Evolutionary conservation across 2,888 invertebrate species (phyloP).

Genomic region (Pyrgus malvae): DNA sequence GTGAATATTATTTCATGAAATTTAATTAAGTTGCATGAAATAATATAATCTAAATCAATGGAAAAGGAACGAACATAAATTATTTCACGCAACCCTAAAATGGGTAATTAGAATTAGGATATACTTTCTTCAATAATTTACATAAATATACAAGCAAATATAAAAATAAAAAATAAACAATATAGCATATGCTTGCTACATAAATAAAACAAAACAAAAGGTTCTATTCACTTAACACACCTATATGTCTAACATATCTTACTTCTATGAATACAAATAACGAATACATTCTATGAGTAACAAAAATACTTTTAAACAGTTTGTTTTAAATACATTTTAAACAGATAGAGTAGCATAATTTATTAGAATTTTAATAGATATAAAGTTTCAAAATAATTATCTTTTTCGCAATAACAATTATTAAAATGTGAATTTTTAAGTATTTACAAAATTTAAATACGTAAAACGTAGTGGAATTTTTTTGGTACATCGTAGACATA

Average conservation of each 20-base stretch:
- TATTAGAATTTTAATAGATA: constrained; percentile 21
- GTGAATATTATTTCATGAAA: no score
- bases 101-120: not conserved
- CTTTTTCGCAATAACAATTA: constrained; percentile 9
- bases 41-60: no score
- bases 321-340: no score
- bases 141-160: constrained; percentile 1
- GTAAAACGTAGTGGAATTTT: constrained; percentile 4
- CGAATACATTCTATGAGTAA: constrained; percentile 20
- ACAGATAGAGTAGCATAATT: constrained; percentile 3
- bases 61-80: no score
- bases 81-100: no score
- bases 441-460: no score
- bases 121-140: not conserved
- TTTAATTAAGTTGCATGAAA: no score
- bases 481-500: not conserved
- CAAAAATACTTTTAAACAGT: constrained; percentile 18
- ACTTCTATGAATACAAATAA: constrained; percentile 19
- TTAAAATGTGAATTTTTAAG: constrained; percentile 10
- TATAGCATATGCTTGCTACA: constrained; percentile 6
- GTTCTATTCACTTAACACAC: constrained; percentile 15
- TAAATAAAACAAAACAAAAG: constrained; percentile 16
- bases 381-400: constrained; percentile 15
- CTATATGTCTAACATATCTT: constrained; percentile 21
- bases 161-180: constrained; percentile 12